These are phyloP conservation scores for Astreopora myriophthalma DNA, from an alignment of 64 coral and sea anemone genomes.

Conservation along the genomic window DNA sequence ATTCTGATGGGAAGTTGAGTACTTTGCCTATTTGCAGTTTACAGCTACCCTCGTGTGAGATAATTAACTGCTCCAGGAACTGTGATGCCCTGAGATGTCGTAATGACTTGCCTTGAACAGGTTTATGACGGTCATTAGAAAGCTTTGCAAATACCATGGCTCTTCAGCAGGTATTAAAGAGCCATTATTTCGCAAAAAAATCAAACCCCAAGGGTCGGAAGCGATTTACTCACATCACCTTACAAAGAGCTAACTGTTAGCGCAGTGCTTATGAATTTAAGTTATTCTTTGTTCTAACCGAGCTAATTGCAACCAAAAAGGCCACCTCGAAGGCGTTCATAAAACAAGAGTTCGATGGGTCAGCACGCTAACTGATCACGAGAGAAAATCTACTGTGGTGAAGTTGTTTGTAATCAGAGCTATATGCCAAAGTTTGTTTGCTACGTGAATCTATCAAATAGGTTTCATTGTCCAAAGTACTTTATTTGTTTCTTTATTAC, in stretches of 20 bases:
- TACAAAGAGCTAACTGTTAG: background rate
- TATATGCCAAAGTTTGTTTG: background rate
- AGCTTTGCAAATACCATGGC: too few relatives aligned
- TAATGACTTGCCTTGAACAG: too few relatives aligned
- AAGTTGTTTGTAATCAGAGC: too few relatives aligned
- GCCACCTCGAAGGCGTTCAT: conserved; percentile 1
- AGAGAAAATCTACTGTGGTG: background rate
- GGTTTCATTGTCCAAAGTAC: background rate
- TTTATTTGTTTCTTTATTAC: background rate
- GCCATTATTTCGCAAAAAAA: background rate
- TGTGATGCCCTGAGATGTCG: too few relatives aligned
- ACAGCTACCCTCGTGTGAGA: too few relatives aligned
- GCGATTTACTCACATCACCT: background rate
- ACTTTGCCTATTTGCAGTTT: too few relatives aligned
- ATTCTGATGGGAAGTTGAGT: too few relatives aligned
- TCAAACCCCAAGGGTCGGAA: background rate
- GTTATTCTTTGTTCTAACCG: background rate
- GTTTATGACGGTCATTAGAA: too few relatives aligned
- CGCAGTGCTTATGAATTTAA: background rate
- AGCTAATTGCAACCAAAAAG: background rate
- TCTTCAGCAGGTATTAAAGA: background rate
- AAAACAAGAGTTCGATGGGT: background rate
- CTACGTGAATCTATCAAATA: background rate
- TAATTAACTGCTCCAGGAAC: too few relatives aligned
- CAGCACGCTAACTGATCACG: background rate